These are phyloP conservation scores for Zele albiditarsus DNA, from an alignment of 2,888 invertebrate genomes.

Conservation along the genomic window DNA sequence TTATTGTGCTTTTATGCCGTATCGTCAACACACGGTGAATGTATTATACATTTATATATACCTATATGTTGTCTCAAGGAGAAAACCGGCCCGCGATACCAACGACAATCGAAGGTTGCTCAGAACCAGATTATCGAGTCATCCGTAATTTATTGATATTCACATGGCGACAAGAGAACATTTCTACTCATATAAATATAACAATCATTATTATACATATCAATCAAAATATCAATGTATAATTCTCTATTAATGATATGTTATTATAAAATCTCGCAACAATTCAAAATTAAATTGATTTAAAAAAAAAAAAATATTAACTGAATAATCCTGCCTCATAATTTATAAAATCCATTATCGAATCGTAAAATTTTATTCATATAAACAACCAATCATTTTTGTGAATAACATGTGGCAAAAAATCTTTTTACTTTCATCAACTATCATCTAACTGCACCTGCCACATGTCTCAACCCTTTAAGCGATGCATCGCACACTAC, in stretches of 20 bases:
- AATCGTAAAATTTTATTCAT: not conserved
- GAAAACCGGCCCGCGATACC: conserved; percentile 40
- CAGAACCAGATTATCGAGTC: conserved; percentile 32
- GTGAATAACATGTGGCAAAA: not conserved
- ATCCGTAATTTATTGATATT: conserved; percentile 29
- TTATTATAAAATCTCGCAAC: no score
- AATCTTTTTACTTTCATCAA: conserved; percentile 49
- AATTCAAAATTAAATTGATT: no score
- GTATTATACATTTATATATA: conserved; percentile 45
- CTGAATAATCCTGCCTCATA: not conserved
- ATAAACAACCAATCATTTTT: not conserved
- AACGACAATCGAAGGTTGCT: conserved; percentile 34
- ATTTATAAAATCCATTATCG: not conserved
- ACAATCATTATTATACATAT: no score
- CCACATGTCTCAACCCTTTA: conserved; percentile 38
- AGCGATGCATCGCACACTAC: conserved; percentile 51
- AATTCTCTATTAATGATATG: no score
- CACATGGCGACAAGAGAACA: not conserved
- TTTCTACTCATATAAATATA: not conserved
- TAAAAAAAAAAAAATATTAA: no score
- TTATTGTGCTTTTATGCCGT: conserved; percentile 63
- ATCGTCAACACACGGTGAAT: conserved; percentile 47
- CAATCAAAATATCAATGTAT: no score
- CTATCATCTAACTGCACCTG: conserved; percentile 51
- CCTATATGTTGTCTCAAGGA: conserved; percentile 47